These are phyloP conservation scores for Brachirus orientalis DNA, from an alignment of 2,113 vertebrate genomes.

Conservation along the genomic window DNA sequence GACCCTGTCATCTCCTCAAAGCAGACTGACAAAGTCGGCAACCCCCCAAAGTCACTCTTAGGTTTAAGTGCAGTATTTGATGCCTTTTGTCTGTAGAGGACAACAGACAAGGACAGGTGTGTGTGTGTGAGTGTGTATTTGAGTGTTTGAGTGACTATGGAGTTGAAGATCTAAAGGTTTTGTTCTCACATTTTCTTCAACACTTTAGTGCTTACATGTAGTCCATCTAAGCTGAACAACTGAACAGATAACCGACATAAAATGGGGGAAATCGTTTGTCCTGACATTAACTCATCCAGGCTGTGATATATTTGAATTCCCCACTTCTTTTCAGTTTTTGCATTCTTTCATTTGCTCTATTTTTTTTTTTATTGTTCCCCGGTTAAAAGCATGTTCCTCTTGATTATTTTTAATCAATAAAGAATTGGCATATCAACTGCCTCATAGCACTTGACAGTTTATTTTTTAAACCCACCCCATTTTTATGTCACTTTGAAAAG, in stretches of 20 bases:
- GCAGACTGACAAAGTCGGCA: slow-evolving; percentile 1
- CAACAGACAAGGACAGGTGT: slow-evolving; percentile 20
- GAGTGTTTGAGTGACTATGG: slow-evolving; percentile 18
- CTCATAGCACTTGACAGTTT: background rate
- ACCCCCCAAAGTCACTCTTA: slow-evolving; percentile 12
- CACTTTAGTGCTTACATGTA: slow-evolving; percentile 44
- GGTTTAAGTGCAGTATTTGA: slow-evolving; percentile 54
- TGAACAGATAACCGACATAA: slow-evolving; percentile 74
- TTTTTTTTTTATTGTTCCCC: slow-evolving; percentile 87
- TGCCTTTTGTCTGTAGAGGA: slow-evolving; percentile 53
- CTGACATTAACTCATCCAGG: slow-evolving; percentile 83
- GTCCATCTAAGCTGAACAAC: slow-evolving; percentile 62
- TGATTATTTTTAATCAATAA: slow-evolving; percentile 95
- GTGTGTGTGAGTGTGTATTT: slow-evolving; percentile 16
- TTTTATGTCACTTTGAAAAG: background rate
- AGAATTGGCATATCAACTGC: slow-evolving; percentile 84
- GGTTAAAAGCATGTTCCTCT: slow-evolving; percentile 92
- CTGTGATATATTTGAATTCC: slow-evolving; percentile 85
- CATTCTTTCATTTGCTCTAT: slow-evolving; percentile 56
- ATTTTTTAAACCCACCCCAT: background rate
- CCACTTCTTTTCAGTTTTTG: slow-evolving; percentile 41
- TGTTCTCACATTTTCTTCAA: slow-evolving; percentile 38
- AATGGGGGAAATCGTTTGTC: slow-evolving; percentile 49
- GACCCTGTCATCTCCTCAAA: slow-evolving; percentile 6
- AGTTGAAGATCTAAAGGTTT: slow-evolving; percentile 43